Percentiles rank a stretch among this genome's conserved stretches.
These are phyloP conservation scores for Cryptoprocta ferox DNA, from an alignment of 2,797 vertebrate genomes.

Conservation along the genomic window DNA sequence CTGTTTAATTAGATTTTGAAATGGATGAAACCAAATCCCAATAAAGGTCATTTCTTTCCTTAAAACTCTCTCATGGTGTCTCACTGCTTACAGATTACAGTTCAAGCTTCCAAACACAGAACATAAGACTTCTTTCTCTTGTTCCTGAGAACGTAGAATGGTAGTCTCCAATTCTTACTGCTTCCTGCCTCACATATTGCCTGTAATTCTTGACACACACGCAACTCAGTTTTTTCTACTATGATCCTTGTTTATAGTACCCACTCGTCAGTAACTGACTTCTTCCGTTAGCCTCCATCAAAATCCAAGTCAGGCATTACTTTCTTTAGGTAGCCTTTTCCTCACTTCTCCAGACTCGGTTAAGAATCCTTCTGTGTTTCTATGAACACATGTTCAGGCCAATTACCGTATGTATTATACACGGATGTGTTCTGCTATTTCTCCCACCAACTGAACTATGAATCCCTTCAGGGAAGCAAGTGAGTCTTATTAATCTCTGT, in stretches of 20 bases:
- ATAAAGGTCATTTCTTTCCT: conserved; percentile 1
- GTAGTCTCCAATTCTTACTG: neutral
- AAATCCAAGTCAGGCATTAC: neutral
- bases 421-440: neutral
- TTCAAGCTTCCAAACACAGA: neutral
- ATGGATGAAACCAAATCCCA: neutral
- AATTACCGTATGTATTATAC: neutral
- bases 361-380: neutral
- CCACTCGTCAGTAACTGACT: neutral
- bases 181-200: neutral
- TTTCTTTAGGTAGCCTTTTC: neutral
- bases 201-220: neutral
- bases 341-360: neutral
- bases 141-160: neutral
- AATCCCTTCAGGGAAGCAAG: neutral
- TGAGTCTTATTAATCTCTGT: neutral
- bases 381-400: neutral
- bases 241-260: neutral
- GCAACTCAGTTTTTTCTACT: neutral
- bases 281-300: neutral
- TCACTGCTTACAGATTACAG: neutral
- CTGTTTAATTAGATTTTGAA: conserved; percentile 14
- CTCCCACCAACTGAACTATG: neutral
- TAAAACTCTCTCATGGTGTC: neutral
- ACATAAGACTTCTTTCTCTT: neutral